Base-by-base conservation (phyloP, 2,797 vertebrate genomes). In the Lates japonicus region DNA sequence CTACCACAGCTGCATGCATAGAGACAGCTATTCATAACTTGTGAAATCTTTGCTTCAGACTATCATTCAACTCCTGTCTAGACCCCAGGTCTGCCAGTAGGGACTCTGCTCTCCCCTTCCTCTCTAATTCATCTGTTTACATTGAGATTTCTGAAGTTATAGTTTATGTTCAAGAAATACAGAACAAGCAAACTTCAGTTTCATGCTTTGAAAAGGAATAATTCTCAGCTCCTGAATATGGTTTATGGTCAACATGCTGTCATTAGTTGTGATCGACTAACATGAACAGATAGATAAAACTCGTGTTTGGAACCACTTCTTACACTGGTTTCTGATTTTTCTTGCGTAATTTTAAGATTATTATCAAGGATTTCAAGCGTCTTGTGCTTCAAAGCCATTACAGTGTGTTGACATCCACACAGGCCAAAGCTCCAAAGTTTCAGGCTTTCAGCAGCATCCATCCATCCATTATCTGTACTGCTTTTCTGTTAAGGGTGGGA, bases 31-130 rank as follows among this genome's bases (percentile, higher is more conserved):
- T 84, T 85, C 73, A 78, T 66, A 81, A 58, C 35, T 65, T 70
- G 12, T 55, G 62, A 86, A 85, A 66, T 71, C 63, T 84, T 33
- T 66, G 63, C 70, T 52, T 88, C 68, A 76, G 73, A 81, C 59
- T 67, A 62, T 39, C 79, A 68, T 63, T 71, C 33, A 9, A 35
- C 25, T 79, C 0, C 59, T 57, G 51, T 19, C 0, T 29, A 62
- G 35, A 62, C 51, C 60, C 77, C 42, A 51, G 80, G 84, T 87
- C 80, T 79, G 29, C 70, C 77, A 78, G 75, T 76, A 39, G 70
- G 71, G 59, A 76, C 12, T 64, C 54, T n/a, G 20, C 60, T 83
- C 59, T 78, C 4, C 20, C 44, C 77, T 73, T 79, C 39, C 31
- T 66, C 44, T 33, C 13, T 68, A 64, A 66, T 74, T 76, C 29